A percentile compares a stretch with the other conserved stretches of the same genome.
These are phyloP conservation scores for Epizoanthus scotinus DNA, from an alignment of 92 coral and sea anemone species.

Conservation along the genomic window DNA sequence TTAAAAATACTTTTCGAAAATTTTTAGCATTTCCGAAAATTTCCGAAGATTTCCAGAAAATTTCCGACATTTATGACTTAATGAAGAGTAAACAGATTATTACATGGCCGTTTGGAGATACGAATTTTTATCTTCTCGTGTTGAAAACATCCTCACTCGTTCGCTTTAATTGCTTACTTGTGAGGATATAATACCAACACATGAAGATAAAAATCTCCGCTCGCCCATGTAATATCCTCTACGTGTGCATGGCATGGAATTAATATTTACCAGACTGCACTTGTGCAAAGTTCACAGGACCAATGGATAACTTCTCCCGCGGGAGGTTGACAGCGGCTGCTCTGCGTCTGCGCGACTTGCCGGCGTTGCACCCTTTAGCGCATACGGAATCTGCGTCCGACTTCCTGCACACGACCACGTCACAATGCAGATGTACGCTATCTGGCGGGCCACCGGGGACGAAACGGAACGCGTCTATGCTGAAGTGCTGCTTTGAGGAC, in stretches of 20 bases:
- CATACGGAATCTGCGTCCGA: slow-evolving; percentile 53
- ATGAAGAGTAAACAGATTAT: too few species aligned
- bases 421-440: slow-evolving; percentile 55
- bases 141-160: too few species aligned
- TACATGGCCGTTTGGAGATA: too few species aligned
- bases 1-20: too few species aligned
- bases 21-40: too few species aligned
- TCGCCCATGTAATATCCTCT: too few species aligned
- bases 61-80: too few species aligned
- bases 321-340: neutral
- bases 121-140: too few species aligned
- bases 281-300: neutral
- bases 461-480: slow-evolving; percentile 44
- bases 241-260: neutral
- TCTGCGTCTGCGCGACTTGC: slow-evolving; percentile 13
- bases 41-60: too few species aligned
- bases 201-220: too few species aligned
- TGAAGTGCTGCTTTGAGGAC: slow-evolving; percentile 51
- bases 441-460: slow-evolving; percentile 26
- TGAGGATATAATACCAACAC: too few species aligned
- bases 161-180: too few species aligned
- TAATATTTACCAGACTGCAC: slow-evolving; percentile 2
- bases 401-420: slow-evolving; percentile 44
- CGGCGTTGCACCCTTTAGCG: slow-evolving; percentile 50
- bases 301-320: neutral